Evolutionary conservation across 1,140 invertebrate genomes (phyloP), one percentile per base, ranked within the genome.

Genomic region (Trigoniulus corallinus): DNA sequence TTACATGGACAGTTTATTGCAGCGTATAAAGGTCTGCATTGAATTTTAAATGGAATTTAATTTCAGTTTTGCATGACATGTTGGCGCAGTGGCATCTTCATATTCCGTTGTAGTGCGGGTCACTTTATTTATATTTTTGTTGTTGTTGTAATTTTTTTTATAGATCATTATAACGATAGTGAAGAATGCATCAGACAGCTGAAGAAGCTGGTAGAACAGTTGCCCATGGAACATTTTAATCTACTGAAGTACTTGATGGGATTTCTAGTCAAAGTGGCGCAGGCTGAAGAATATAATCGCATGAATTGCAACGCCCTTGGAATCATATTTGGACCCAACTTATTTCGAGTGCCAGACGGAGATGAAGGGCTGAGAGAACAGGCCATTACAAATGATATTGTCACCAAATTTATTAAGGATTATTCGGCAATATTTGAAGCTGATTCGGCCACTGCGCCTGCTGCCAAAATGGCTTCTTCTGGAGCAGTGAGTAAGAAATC

Each of bases 381-480:
- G 51, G 64, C 66, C 24, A 56, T 66, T 4, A 68, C 65, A 24
- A 69, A 69, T 54, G 57, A 68, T 52, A 62, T 70, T 49, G 61
- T 68, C 25, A 62, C 61, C 20, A 57, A 62, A 40, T 69, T 71
- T 53, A 66, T 71, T 24, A 54, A 51, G 1, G 55, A 70, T 23
- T 70, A 65, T 53, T 54, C 64, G 46, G 50, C 47, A 3, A 56
- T 71, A 25, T 71, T 71, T 52, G 57, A 58, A 43, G 42, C 47
- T 15, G 50, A 47, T 24, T 37, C 24, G 1, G 55, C n/a, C n/a
- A n/a, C 53, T 3, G 26, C 22, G 18, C 44, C 40, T 13, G 27
- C 51, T 22, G n/a, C 45, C 29, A 40, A 23, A 22, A 25, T 26
- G 20, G 3, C 10, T n/a, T n/a, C n/a, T 39, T n/a, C 10, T 12